A percentile compares a stretch with the other conserved stretches of the same genome.
Conservation (phyloP, 2,888 invertebrate genomes). For the Plagodis dolabraria region DNA sequence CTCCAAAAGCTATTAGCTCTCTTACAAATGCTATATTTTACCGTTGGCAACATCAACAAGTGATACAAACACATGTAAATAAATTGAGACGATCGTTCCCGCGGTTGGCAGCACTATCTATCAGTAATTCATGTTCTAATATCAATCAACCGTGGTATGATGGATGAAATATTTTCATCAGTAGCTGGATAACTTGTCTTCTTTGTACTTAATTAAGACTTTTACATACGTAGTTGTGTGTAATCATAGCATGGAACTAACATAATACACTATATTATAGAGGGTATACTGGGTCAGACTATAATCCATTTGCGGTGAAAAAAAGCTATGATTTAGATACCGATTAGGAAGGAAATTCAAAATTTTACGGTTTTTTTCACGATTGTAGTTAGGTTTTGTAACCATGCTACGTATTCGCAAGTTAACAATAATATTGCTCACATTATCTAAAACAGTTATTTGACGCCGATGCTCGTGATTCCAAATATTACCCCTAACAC, state of each 20-base stretch:
- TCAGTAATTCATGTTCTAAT: constrained; percentile 83
- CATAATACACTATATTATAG: too few relatives aligned
- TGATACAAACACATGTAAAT: constrained; percentile 82
- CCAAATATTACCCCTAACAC: too few relatives aligned
- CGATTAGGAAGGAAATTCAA: too few relatives aligned
- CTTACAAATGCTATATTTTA: constrained; percentile 56
- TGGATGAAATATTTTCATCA: constrained; percentile 81
- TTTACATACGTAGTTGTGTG: constrained; percentile 41
- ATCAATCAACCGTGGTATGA: constrained; percentile 80
- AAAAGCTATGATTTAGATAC: too few relatives aligned
- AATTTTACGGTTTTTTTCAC: too few relatives aligned
- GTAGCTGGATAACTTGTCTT: constrained; percentile 82
- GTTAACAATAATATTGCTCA: too few relatives aligned
- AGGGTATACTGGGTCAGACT: too few relatives aligned
- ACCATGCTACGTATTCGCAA: too few relatives aligned
- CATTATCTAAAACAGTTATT: too few relatives aligned
- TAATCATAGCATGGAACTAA: background rate
- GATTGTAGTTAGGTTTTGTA: too few relatives aligned
- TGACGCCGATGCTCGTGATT: too few relatives aligned
- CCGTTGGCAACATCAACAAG: constrained; percentile 79
- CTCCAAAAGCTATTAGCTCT: constrained; percentile 21
- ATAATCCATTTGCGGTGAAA: too few relatives aligned
- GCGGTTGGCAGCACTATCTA: constrained; percentile 75
- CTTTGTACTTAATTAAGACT: constrained; percentile 80
- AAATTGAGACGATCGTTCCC: constrained; percentile 79